These are phyloP conservation scores for Drosophila prostipennis DNA, from an alignment of 2,888 invertebrate species.

Conservation along the genomic window DNA sequence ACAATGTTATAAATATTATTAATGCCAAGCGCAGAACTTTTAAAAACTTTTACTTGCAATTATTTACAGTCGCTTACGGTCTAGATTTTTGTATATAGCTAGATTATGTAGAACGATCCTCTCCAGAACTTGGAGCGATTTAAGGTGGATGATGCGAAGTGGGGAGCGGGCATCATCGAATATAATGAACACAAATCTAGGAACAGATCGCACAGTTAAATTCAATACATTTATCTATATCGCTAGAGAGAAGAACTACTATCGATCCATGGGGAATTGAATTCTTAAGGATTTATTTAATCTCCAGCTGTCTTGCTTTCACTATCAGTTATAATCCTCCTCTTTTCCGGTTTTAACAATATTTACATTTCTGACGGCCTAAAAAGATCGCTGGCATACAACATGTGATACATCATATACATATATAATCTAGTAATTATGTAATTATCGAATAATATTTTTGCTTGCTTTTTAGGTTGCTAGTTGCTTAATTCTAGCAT, in stretches of 20 bases:
- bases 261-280: slow-evolving; percentile 31
- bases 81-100: slow-evolving; percentile 23
- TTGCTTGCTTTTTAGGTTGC: slow-evolving; percentile 13
- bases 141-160: slow-evolving; percentile 13
- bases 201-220: slow-evolving; percentile 36
- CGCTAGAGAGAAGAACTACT: slow-evolving; percentile 29
- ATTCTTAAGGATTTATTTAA: slow-evolving; percentile 59
- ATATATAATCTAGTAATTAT: slow-evolving; percentile 36
- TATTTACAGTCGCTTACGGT: slow-evolving; percentile 39
- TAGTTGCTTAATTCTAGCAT: slow-evolving; percentile 7
- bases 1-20: slow-evolving; percentile 42
- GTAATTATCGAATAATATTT: slow-evolving; percentile 27
- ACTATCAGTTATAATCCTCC: slow-evolving; percentile 15
- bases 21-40: slow-evolving; percentile 39
- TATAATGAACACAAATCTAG: slow-evolving; percentile 40
- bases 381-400: slow-evolving; percentile 59
- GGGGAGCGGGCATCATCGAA: slow-evolving; percentile 4
- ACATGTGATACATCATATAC: slow-evolving; percentile 63
- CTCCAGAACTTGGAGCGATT: slow-evolving; percentile 22
- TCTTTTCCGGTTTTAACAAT: slow-evolving; percentile 64
- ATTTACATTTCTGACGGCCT: slow-evolving; percentile 65
- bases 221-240: slow-evolving; percentile 12
- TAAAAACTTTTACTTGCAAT: slow-evolving; percentile 23
- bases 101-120: slow-evolving; percentile 22
- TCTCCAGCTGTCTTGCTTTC: slow-evolving; percentile 46